Evolutionary conservation across 1,140 invertebrate genomes (phyloP), one percentile per base, ranked within the genome.

Genomic region (Neodiprion virginianus): DNA sequence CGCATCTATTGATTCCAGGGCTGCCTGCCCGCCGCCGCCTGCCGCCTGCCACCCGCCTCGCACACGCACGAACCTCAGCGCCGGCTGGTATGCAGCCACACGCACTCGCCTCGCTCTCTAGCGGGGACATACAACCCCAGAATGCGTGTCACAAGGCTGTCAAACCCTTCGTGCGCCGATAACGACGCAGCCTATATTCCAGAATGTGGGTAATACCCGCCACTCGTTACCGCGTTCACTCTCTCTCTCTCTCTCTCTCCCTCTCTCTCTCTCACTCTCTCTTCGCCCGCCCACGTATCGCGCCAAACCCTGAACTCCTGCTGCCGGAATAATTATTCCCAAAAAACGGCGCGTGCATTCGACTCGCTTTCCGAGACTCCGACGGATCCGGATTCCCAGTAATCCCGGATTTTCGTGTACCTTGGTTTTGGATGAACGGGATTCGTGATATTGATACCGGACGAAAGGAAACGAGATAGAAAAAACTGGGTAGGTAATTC

Each of bases 1-100:
- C 83, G 83, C 83, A 85, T 85, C 83, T 86, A 86, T 86, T 86
- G 85, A 86, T 86, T 86, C 83, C 79, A 79, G 77, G 78, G 77
- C 73, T 47, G 77, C 75, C 76, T 73, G 73, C 77, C 79, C 78
- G 74, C 79, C 28, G 28, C 28, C 28, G 28, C 73, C 77, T 76
- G 73, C 50, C 75, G 76, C n/a, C 53, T 17, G n/a, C n/a, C 11
- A 17, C 53, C 53, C n/a, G 53, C n/a, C 53, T 17, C 53, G 8
- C 53, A 61, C 53, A 61, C 53, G 53, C 53, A 61, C 53, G 53
- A 61, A 17, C 28, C 28, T 40, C 53, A 61, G 53, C 53, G n/a
- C 11, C n/a, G 53, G n/a, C 28, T 61, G 53, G n/a, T 14, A 77
- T 82, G 74, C 81, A 78, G 74, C 11, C 48, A 47, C 71, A 76